Evolutionary conservation across 2,888 invertebrate species (phyloP), one percentile per base, ranked within the genome.

Genomic region (Cheiracanthium punctorium): DNA sequence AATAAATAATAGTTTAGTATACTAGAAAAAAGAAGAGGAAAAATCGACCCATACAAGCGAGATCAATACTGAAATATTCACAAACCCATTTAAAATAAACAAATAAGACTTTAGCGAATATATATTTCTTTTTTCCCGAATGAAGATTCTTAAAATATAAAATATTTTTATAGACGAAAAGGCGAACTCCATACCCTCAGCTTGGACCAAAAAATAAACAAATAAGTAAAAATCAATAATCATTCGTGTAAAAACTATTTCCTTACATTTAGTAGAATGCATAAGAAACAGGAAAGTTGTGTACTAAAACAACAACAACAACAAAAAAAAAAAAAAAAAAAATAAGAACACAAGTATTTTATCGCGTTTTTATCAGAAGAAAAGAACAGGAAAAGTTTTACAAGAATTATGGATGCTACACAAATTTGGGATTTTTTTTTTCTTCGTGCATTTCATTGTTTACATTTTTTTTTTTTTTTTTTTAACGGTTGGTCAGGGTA

Each of bases 391-490:
- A 58, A 37, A 73, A 73, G 72, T 64, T 28, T 8, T 70, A 29
- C 32, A 80, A 72, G 80, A 72, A 80, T 80, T 72, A 80, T 80
- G 80, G 80, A 80, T 80, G 64, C 17, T 12, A 33, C 70, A 24
- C 20, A 24, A 58, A 58, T 58, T 58, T 58, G 4, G 5, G 24
- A 24, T 58, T 24, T 17, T 24, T 17, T 58, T 17, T 17, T 48
- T 58, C 24, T 58, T 58, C 24, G 20, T 24, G 4, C 10, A 37
- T 37, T 7, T 37, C 37, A 37, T 37, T 4, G 7, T 7, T 37
- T 58, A 37, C 28, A 64, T 17, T 58, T 48, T 17, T 48, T 58
- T 73, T 43, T 43, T 76, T 69, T 17, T 67, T 48, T 12, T 58
- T 24, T 58, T 29, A 12, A 24, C 30, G 70, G 37, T 69, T 48